A percentile compares a stretch with the other conserved stretches of the same genome.
Evolutionary conservation across 1,140 invertebrate species (phyloP).

Genomic region (Rhynchophorus ferrugineus): DNA sequence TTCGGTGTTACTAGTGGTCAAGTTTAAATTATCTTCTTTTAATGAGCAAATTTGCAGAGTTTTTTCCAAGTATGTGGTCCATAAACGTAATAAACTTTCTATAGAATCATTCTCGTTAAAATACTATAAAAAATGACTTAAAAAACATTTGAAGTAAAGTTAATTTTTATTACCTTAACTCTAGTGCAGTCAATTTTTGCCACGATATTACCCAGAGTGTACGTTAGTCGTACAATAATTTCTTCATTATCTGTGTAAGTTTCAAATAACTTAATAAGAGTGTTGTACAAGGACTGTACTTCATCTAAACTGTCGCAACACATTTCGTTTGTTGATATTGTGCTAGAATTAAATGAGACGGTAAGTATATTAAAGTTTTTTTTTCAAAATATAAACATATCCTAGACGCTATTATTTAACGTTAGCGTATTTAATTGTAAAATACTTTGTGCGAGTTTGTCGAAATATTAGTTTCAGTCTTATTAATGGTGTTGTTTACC

Average conservation of each 20-base stretch:
- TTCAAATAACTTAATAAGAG: constrained; percentile 49
- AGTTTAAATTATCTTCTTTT: constrained; percentile 30
- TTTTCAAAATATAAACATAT: constrained; percentile 2
- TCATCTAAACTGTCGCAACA: constrained; percentile 62
- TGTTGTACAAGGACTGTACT: constrained; percentile 44
- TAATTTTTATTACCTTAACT: constrained; percentile 30
- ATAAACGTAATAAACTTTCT: constrained; percentile 48
- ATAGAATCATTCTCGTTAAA: constrained; percentile 51
- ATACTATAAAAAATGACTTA: constrained; percentile 40
- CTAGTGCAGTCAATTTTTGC: constrained; percentile 43
- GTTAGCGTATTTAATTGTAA: too few relatives aligned
- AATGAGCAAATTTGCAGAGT: constrained; percentile 38
- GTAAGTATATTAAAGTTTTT: background rate
- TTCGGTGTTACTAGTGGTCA: constrained; percentile 38
- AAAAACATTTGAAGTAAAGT: background rate
- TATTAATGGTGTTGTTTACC: too few relatives aligned
- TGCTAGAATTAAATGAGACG: constrained; percentile 46
- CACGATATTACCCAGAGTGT: constrained; percentile 59
- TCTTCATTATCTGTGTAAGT: constrained; percentile 54
- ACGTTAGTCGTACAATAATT: constrained; percentile 56
- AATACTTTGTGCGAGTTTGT: too few relatives aligned
- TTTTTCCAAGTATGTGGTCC: constrained; percentile 52
- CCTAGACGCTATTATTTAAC: too few relatives aligned
- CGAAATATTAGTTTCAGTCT: too few relatives aligned
- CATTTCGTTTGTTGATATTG: constrained; percentile 64